Evolutionary conservation across 2,797 vertebrate species (phyloP).

Genomic region (Pipistrellus nathusii): DNA sequence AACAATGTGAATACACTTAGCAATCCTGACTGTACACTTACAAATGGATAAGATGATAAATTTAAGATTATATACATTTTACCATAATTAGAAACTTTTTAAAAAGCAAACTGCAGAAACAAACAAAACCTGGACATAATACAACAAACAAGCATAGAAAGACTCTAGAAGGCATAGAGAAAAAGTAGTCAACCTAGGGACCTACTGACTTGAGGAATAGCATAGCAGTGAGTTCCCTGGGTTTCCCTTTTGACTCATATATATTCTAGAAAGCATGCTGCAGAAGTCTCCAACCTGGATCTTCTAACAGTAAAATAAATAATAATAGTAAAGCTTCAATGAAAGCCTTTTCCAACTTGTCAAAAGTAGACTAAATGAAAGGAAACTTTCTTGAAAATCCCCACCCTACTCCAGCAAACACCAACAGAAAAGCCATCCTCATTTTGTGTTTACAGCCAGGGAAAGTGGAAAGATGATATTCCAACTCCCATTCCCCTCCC

Average conservation of each 20-base stretch:
- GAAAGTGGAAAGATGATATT: constrained; percentile 4
- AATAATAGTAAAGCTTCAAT: background rate
- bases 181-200: background rate
- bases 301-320: background rate
- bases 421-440: background rate
- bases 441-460: background rate
- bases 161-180: constrained; percentile 1
- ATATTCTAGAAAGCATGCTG: background rate
- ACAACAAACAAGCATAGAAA: background rate
- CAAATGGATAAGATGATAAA: constrained; percentile 11
- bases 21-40: background rate
- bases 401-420: background rate
- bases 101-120: constrained; percentile 30
- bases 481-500: background rate
- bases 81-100: constrained; percentile 31
- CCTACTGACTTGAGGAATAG: background rate
- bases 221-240: background rate
- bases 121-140: background rate
- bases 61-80: constrained; percentile 10
- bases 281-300: background rate
- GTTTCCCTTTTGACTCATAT: background rate
- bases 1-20: background rate
- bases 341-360: background rate
- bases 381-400: constrained; percentile 26
- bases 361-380: constrained; percentile 33